Evolutionary conservation across 2,113 vertebrate genomes (phyloP), one percentile per base, ranked within the genome.

Genomic region (Oxyura jamaicensis): DNA sequence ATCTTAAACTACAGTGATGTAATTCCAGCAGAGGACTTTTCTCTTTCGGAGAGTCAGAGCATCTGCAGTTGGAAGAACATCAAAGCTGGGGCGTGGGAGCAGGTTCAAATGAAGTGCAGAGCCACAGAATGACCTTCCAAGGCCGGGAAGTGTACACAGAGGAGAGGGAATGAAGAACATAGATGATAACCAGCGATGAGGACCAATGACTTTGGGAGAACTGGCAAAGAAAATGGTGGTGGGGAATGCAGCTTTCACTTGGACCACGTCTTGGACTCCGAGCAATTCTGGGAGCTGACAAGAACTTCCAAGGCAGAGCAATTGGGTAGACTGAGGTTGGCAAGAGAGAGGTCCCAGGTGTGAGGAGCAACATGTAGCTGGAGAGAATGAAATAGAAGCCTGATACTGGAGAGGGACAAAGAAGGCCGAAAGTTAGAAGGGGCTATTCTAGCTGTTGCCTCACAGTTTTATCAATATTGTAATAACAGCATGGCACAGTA

Each of bases 291-390:
- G 55, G 39, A 96, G 74, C 94, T 90, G 95, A 53, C 11, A 95
- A 91, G 78, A 83, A 42, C 77, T 90, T 95, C 86, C 88, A 96
- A 94, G 67, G 74, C 29, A 94, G 92, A 95, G 90, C 52, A 96
- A 94, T 95, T 91, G 65, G 52, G 31, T 66, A 92, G 90, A 96
- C 77, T 95, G 88, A 68, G 65, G 91, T 85, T 39, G 67, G 91
- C 26, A 63, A 19, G 67, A 76, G 87, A 94, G 60, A 73, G 65
- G 20, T 74, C 95, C 84, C 79, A 96, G 91, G n/a, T 0, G 1
- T 0, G 0, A 42, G 46, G 36, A 65, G 52, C 83, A 83, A 28
- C 36, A 52, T 42, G 39, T 90, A 90, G 55, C 50, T 83, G 68
- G 71, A 91, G 91, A 95, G 69, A 87, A 95, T 20, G 26, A 75